Percentiles rank a stretch among this genome's conserved stretches.
Evolutionary conservation across 2,797 vertebrate genomes (phyloP).

Genomic region (Alcedo atthis): DNA sequence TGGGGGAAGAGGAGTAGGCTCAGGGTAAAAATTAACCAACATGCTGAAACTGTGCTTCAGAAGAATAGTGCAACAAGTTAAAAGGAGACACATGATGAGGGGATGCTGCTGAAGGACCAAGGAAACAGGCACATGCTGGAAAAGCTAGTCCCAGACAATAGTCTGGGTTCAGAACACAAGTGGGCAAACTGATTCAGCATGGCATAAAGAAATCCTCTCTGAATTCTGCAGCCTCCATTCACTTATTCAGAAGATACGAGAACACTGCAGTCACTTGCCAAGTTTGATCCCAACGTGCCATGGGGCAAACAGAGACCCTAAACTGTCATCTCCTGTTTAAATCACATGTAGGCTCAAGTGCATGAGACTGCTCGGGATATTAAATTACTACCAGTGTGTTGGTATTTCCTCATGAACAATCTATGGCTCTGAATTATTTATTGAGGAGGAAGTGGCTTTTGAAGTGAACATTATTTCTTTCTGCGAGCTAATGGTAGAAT

Average conservation of each 20-base stretch:
- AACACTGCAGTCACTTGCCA: slow-evolving; percentile 63
- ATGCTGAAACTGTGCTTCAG: not conserved
- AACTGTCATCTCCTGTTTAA: slow-evolving; percentile 71
- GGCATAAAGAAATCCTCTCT: slow-evolving; percentile 59
- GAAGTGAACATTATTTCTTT: slow-evolving; percentile 55
- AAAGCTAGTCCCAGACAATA: not conserved
- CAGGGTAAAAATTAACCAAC: not conserved
- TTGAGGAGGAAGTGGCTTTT: slow-evolving; percentile 63
- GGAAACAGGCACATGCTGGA: slow-evolving; percentile 10
- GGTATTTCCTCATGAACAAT: slow-evolving; percentile 60
- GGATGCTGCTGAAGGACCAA: not conserved
- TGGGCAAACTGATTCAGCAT: slow-evolving; percentile 49
- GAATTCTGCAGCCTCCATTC: slow-evolving; percentile 63
- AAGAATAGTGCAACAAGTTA: not conserved
- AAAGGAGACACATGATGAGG: not conserved
- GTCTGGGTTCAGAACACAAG: slow-evolving; percentile 46
- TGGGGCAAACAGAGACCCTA: slow-evolving; percentile 67
- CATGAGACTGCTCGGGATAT: slow-evolving; percentile 17
- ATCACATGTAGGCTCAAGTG: slow-evolving; percentile 44
- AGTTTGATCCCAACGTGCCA: slow-evolving; percentile 69
- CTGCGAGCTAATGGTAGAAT: slow-evolving; percentile 37
- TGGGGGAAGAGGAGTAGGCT: not conserved
- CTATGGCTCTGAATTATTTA: slow-evolving; percentile 69
- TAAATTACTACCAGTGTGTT: slow-evolving; percentile 66
- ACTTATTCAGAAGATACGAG: slow-evolving; percentile 56